Conservation (phyloP, 2,113 vertebrate species). For the Colistium nudipinnis region DNA sequence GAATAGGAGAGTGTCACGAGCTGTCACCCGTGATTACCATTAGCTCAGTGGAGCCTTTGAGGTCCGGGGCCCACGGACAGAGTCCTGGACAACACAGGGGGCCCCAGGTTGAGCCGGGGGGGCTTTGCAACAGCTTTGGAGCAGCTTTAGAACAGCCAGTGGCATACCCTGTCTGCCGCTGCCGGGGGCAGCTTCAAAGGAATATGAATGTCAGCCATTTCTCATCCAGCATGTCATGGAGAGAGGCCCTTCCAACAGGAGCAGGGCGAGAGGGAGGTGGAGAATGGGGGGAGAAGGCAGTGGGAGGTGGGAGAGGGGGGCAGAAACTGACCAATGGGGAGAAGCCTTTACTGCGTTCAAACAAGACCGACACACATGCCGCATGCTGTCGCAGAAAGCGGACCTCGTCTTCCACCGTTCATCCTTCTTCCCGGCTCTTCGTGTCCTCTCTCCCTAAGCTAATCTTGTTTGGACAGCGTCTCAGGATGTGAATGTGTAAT, state of each 20-base stretch:
- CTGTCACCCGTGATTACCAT: constrained; percentile 87
- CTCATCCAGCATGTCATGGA: constrained; percentile 74
- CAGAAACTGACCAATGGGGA: constrained; percentile 25
- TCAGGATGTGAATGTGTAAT: constrained; percentile 56
- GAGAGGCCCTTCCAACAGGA: constrained; percentile 62
- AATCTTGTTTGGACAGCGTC: constrained; percentile 71
- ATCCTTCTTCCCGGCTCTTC: background rate
- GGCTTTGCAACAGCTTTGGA: constrained; percentile 71
- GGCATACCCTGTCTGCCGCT: constrained; percentile 71
- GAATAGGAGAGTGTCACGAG: constrained; percentile 85
- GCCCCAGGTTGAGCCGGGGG: constrained; percentile 74
- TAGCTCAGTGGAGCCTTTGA: constrained; percentile 86
- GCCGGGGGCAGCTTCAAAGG: constrained; percentile 75
- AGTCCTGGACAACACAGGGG: constrained; percentile 74
- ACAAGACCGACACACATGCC: constrained; percentile 7
- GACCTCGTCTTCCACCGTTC: background rate
- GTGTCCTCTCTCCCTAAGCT: constrained; percentile 25
- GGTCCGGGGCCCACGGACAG: constrained; percentile 68
- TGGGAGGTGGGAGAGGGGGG: background rate
- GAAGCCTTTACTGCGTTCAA: constrained; percentile 21
- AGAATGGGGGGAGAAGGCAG: constrained; percentile 9
- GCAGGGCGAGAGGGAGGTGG: constrained; percentile 8
- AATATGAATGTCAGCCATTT: constrained; percentile 82
- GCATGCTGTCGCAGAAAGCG: background rate
- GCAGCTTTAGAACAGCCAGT: constrained; percentile 72